Percentiles rank a stretch among this genome's conserved stretches.
phyloP scores from a whole-genome alignment of 2,113 vertebrate genomes.

The Willisornis vidua region DNA sequence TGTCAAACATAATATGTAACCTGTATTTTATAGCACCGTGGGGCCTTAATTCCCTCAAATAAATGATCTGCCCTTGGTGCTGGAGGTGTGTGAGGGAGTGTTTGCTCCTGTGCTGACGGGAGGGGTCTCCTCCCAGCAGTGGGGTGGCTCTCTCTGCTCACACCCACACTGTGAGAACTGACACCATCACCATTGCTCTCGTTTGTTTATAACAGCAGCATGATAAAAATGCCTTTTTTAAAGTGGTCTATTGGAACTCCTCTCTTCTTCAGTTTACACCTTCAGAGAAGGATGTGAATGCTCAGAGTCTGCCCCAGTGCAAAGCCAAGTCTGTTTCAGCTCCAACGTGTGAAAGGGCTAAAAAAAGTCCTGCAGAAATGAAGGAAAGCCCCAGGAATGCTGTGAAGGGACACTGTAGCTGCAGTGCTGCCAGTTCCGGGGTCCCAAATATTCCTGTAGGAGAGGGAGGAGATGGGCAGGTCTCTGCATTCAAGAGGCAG shows the following conservation, averaged over 20 bases:
- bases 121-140: neutral
- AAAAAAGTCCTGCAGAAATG: neutral
- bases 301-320: accelerated
- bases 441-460: neutral
- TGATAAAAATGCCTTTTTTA: neutral
- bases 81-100: neutral
- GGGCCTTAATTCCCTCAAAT: neutral
- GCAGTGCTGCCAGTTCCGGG: neutral
- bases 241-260: neutral
- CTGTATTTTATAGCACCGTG: neutral
- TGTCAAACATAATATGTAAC: neutral
- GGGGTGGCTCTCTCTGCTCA: neutral
- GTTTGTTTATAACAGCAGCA: neutral
- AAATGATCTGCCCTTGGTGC: neutral
- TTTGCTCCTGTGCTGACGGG: neutral
- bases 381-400: neutral
- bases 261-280: neutral
- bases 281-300: neutral
- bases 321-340: neutral
- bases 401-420: neutral
- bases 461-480: neutral
- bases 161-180: neutral
- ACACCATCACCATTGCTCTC: neutral
- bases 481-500: neutral
- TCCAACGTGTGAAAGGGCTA: neutral